Conservation (phyloP, 2,113 vertebrate genomes). For the Hippocampus comes region DNA sequence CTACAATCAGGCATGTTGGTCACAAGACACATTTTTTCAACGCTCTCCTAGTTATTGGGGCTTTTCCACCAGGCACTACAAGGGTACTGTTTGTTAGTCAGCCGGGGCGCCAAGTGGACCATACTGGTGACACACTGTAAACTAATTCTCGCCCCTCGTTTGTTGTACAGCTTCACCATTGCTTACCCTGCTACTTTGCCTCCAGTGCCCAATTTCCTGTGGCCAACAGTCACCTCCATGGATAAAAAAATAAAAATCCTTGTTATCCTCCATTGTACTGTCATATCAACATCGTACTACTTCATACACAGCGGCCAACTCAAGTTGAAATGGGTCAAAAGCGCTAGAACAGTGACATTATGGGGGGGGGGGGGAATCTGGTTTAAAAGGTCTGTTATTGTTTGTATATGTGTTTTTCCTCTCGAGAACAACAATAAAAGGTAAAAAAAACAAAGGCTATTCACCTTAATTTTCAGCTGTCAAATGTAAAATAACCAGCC, state of each 20-base stretch:
- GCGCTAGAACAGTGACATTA: not conserved
- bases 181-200: not conserved
- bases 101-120: not conserved
- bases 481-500: conserved; percentile 14
- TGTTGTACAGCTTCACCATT: not conserved
- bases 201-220: too few species aligned
- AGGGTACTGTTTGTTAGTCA: not conserved
- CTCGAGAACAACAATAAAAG: not conserved
- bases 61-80: not conserved
- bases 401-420: not conserved
- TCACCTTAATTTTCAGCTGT: not conserved
- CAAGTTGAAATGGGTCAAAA: not conserved
- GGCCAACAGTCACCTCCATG: too few species aligned
- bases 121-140: not conserved
- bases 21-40: conserved; percentile 1
- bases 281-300: too few species aligned
- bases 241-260: too few species aligned
- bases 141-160: not conserved
- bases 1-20: not conserved
- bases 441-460: not conserved
- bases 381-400: not conserved
- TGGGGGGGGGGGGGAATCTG: too few species aligned
- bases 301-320: too few species aligned
- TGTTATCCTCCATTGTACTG: too few species aligned
- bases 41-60: not conserved